phyloP scores from a whole-genome alignment of 2,888 invertebrate genomes.

The Erebia aethiops region DNA sequence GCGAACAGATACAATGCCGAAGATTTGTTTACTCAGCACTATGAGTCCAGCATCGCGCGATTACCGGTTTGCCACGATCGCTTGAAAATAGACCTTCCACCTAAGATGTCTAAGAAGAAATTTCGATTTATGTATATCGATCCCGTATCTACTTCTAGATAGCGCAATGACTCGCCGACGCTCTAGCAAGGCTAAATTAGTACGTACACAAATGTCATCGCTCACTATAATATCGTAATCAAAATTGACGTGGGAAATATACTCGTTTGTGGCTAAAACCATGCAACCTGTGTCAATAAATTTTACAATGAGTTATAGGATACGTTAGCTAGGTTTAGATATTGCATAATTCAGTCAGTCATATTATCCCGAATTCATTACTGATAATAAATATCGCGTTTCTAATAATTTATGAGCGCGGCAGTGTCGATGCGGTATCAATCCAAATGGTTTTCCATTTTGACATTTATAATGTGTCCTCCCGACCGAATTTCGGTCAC shows the following conservation, averaged over 20 bases:
- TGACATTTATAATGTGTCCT: too few relatives aligned
- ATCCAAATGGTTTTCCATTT: constrained; percentile 42
- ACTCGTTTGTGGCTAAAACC: constrained; percentile 73
- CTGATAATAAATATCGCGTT: constrained; percentile 13
- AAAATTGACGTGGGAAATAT: constrained; percentile 81
- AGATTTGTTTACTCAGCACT: constrained; percentile 77
- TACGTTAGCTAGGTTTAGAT: constrained; percentile 56
- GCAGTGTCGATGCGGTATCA: constrained; percentile 41
- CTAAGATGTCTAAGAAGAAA: constrained; percentile 57
- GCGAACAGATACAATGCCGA: constrained; percentile 78
- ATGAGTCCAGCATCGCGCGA: constrained; percentile 71
- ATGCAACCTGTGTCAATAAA: constrained; percentile 68
- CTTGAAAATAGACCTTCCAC: constrained; percentile 66
- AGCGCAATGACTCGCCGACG: constrained; percentile 56
- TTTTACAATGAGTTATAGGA: constrained; percentile 75
- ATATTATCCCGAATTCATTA: constrained; percentile 44
- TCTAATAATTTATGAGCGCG: constrained; percentile 10
- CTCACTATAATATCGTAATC: constrained; percentile 79
- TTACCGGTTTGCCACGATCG: constrained; percentile 53
- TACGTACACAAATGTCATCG: constrained; percentile 76
- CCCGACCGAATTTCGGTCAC: too few relatives aligned
- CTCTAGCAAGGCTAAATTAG: constrained; percentile 71
- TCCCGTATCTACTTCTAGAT: constrained; percentile 63
- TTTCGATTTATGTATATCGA: constrained; percentile 49
- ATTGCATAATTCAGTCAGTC: constrained; percentile 78